Percentiles rank a stretch among this genome's conserved stretches.
Conservation (phyloP, 2,888 invertebrate genomes). For the Elmis aenea region DNA sequence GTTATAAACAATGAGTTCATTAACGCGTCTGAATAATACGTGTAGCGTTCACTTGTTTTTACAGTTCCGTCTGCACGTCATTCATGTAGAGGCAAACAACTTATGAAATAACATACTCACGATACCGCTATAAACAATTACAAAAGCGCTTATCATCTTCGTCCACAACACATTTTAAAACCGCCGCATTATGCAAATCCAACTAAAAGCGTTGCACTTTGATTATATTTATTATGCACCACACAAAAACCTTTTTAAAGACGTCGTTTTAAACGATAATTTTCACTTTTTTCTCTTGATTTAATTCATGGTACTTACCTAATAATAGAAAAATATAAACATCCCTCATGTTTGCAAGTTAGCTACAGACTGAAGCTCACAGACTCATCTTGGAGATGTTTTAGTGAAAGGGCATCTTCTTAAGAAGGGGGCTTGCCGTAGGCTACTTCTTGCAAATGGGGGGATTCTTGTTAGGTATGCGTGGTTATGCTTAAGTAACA, state of each 20-base stretch:
- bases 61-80: no score
- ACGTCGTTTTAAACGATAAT: no score
- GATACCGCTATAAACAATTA: slow-evolving; percentile 5
- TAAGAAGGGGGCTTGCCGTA: slow-evolving; percentile 16
- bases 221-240: no score
- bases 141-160: no score
- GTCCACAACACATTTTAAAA: no score
- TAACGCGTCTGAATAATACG: no score
- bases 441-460: slow-evolving; percentile 4
- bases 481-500: background rate
- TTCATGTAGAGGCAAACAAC: no score
- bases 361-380: slow-evolving; percentile 36
- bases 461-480: background rate
- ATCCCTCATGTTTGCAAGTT: slow-evolving; percentile 43
- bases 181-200: no score
- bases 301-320: slow-evolving; percentile 40
- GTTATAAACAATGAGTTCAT: no score
- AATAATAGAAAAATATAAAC: slow-evolving; percentile 41
- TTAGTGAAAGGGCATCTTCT: slow-evolving; percentile 37
- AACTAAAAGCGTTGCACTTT: background rate
- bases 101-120: slow-evolving; percentile 4
- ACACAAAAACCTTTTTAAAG: no score
- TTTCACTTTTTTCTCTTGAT: background rate
- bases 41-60: no score
- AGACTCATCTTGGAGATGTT: slow-evolving; percentile 37